Base-by-base conservation (phyloP, 2,888 invertebrate genomes). In the Phorcus lineatus region DNA sequence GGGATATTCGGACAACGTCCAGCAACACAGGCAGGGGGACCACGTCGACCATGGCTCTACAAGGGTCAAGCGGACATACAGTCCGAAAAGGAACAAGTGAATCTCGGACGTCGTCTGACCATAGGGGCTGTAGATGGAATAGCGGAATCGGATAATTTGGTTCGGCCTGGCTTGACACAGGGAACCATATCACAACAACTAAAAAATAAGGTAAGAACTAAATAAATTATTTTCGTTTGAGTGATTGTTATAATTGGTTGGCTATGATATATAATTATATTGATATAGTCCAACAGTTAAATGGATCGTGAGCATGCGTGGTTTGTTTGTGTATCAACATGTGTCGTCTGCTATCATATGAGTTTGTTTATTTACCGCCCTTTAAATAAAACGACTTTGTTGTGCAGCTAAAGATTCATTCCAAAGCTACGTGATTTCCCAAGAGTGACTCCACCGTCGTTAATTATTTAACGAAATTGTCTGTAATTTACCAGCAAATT, bases 121-220 rank as follows among this genome's bases (percentile, higher is more conserved):
- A 77, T 92, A 0, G 90, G 89, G 2, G 84, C 88, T 19, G 90
- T 91, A 17, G 91, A 91, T 77, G 91, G 91, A 2, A 89, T 91
- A 28, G 87, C 87, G 0, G 89, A 88, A 28, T 81, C 85, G 13
- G 88, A 88, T 16, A 80, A 83, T 3, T 86, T 88, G 19, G 85
- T 85, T 47, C 82, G 88, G n/a, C 88, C 88, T 4, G 86, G 86
- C 31, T 62, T 85, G n/a, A 76, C 82, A 9, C 85, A 85, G 19
- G 86, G 87, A 11, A 84, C 82, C 55, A 84, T 85, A 2, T 84
- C 86, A 19, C 83, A 88, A 36, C 83, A 88, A 22, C 80, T 89
- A 19, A 91, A 88, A 83, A 88, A 85, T 83, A 91, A 91, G 88
- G 91, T 91, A 82, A 78, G 82, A 76, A 28, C 7, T 19, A 22